These are phyloP conservation scores for Ammospiza caudacuta DNA, from an alignment of 2,113 vertebrate genomes.

Conservation along the genomic window DNA sequence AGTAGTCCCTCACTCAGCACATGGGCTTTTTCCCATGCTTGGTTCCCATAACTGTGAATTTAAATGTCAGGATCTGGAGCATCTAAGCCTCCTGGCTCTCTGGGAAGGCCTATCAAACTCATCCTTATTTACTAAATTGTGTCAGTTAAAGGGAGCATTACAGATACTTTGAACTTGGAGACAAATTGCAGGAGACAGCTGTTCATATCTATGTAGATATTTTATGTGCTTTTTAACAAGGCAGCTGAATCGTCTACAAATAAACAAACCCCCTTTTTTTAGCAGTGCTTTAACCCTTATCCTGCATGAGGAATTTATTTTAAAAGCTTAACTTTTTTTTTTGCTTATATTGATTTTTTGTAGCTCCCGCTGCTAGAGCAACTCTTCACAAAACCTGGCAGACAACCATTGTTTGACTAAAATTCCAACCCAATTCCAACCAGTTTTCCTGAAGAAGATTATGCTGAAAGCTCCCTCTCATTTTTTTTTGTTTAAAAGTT, in stretches of 20 bases:
- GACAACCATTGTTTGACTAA: background rate
- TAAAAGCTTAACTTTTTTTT: background rate
- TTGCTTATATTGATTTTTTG: background rate
- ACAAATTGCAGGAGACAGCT: background rate
- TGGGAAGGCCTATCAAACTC: background rate
- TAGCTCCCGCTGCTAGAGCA: background rate
- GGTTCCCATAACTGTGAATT: background rate
- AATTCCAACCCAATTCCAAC: background rate
- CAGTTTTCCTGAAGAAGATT: background rate
- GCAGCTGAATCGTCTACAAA: background rate
- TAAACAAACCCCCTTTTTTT: background rate
- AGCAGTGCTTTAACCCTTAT: slow-evolving; percentile 9
- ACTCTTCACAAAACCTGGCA: background rate
- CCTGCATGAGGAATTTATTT: background rate
- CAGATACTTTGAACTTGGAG: background rate
- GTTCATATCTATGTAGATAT: background rate
- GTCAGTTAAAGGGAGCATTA: background rate
- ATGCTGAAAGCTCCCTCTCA: background rate
- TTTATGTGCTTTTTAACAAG: slow-evolving; percentile 18
- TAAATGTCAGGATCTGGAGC: background rate
- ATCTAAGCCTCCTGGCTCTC: background rate
- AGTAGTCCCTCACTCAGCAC: background rate
- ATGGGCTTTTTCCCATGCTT: background rate
- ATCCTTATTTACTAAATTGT: background rate
- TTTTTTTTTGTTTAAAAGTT: background rate